Evolutionary conservation across 2,113 vertebrate species (phyloP).

Genomic region (Xiphophorus hellerii): DNA sequence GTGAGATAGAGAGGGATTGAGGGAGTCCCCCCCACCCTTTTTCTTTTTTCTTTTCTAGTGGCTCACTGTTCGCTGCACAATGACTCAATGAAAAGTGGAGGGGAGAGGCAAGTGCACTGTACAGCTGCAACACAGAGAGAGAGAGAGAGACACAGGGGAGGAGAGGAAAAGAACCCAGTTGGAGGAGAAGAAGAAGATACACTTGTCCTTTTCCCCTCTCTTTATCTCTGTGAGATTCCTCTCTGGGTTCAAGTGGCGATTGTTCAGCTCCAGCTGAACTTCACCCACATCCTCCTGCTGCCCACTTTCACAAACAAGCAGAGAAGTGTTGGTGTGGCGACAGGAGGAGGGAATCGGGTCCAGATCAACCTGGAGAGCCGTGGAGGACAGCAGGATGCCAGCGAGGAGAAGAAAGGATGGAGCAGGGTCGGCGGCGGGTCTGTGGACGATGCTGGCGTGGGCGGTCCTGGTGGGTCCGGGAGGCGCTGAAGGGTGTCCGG

Average conservation of each 20-base stretch:
- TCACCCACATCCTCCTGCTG: slow-evolving; percentile 27
- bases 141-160: slow-evolving; percentile 42
- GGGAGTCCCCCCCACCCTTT: slow-evolving; percentile 65
- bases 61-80: slow-evolving; percentile 73
- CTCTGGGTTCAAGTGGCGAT: slow-evolving; percentile 56
- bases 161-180: slow-evolving; percentile 41
- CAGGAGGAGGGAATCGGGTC: slow-evolving; percentile 8
- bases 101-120: slow-evolving; percentile 69
- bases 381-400: slow-evolving; percentile 50
- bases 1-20: slow-evolving; percentile 62
- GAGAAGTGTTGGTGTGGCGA: neutral
- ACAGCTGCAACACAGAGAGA: slow-evolving; percentile 51
- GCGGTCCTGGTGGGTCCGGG: slow-evolving; percentile 44
- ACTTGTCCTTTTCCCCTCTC: slow-evolving; percentile 30
- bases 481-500: slow-evolving; percentile 80
- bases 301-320: slow-evolving; percentile 26
- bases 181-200: slow-evolving; percentile 44
- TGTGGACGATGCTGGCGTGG: slow-evolving; percentile 66
- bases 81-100: slow-evolving; percentile 79
- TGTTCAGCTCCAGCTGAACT: slow-evolving; percentile 42
- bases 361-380: slow-evolving; percentile 38
- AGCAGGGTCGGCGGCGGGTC: slow-evolving; percentile 36
- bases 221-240: slow-evolving; percentile 40
- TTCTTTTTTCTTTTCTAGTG: slow-evolving; percentile 47
- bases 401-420: slow-evolving; percentile 40